phyloP scores from a whole-genome alignment of 2,888 invertebrate genomes.

The Spialia ferax region DNA sequence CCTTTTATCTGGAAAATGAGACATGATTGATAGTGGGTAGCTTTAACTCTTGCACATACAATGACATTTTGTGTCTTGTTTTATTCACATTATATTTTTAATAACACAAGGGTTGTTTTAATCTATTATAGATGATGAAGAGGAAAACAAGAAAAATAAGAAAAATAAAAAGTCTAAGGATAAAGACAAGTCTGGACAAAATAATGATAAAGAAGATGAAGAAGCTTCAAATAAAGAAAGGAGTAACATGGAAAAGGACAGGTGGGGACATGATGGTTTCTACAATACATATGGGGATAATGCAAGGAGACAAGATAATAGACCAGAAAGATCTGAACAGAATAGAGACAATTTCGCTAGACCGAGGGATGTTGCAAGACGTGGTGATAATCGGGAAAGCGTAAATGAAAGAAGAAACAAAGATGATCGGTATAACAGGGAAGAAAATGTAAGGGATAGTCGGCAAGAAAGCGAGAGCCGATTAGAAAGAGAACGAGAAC shows the following conservation, averaged over 20 bases:
- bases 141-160: conserved; percentile 57
- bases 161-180: conserved; percentile 58
- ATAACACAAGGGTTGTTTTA: neutral
- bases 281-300: conserved; percentile 77
- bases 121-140: conserved; percentile 62
- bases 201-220: conserved; percentile 45
- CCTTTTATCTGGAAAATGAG: no score
- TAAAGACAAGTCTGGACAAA: conserved; percentile 58
- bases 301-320: conserved; percentile 61
- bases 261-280: conserved; percentile 80
- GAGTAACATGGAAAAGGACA: conserved; percentile 54
- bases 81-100: neutral
- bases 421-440: conserved; percentile 15
- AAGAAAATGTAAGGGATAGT: conserved; percentile 25
- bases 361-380: conserved; percentile 52
- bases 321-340: conserved; percentile 55
- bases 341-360: conserved; percentile 57
- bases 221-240: conserved; percentile 44
- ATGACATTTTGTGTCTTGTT: no score
- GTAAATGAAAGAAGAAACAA: conserved; percentile 34
- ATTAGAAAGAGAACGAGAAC: conserved; percentile 10
- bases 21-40: no score
- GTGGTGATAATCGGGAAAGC: conserved; percentile 47
- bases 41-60: no score
- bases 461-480: conserved; percentile 11